Conservation (phyloP, 2,888 invertebrate genomes). For the Automeris io region DNA sequence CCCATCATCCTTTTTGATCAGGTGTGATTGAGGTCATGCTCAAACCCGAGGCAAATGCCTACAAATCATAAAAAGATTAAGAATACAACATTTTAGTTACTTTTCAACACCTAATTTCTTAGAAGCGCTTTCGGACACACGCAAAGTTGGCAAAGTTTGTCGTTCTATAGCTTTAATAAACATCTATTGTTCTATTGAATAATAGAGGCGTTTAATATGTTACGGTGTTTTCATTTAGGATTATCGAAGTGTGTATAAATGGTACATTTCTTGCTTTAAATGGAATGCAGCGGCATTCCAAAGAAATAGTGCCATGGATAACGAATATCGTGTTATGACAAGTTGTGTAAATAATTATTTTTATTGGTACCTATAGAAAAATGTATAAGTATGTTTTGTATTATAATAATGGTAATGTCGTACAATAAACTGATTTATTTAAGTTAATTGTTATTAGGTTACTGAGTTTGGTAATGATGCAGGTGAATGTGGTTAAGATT, state of each 20-base stretch:
- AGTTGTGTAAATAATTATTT: constrained; percentile 55
- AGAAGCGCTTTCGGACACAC: too few species aligned
- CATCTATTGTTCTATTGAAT: background rate
- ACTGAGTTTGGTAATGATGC: constrained; percentile 45
- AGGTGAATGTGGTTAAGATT: constrained; percentile 65
- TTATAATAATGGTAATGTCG: constrained; percentile 32
- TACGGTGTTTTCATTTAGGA: background rate
- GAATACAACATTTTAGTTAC: too few species aligned
- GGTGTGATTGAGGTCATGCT: too few species aligned
- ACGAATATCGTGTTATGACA: constrained; percentile 27
- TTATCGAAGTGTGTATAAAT: constrained; percentile 15
- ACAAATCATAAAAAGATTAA: too few species aligned
- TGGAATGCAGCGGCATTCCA: constrained; percentile 44
- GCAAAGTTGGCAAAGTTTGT: too few species aligned
- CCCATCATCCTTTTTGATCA: too few species aligned
- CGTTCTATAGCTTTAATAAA: too few species aligned
- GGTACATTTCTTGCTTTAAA: constrained; percentile 58
- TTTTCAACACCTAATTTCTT: too few species aligned
- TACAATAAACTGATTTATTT: constrained; percentile 40
- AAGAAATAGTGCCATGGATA: constrained; percentile 67
- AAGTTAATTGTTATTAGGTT: constrained; percentile 43
- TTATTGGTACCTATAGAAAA: constrained; percentile 37
- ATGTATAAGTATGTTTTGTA: constrained; percentile 34
- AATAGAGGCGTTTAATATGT: background rate
- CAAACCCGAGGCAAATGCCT: too few species aligned